Base-by-base conservation (phyloP, 2,888 invertebrate species). In the Hypomecis punctinalis region DNA sequence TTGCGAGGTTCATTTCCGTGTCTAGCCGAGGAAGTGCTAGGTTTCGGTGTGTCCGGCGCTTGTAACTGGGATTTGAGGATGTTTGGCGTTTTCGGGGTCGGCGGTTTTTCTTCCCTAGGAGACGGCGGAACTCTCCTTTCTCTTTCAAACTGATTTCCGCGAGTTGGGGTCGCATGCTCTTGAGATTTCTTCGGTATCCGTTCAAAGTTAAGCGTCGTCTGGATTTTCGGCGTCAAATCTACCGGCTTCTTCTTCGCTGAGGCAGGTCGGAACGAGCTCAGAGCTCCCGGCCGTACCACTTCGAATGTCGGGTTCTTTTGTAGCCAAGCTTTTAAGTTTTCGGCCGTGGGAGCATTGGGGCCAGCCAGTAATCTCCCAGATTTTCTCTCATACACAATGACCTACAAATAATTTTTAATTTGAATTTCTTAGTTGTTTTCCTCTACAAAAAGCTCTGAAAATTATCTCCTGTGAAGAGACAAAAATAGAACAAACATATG, bases 261-360 rank as follows among this genome's bases (percentile, higher is more conserved):
- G 57, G 85, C 87, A 1, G 90, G 91, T 76, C 84, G 91, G 51
- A 85, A 88, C 43, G 94, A 89, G 74, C 92, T 93, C 0, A 90
- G 76, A 40, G 94, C 93, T n/a, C 94, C 95, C 0, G 96, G 95
- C 67, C 95, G 94, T 5, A 98, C 95, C 0, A 98, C 97, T 93
- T 98, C 97, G 85, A 95, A 98, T 0, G 97, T 96, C 3, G 98
- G 98, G 93, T 98, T 96, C 73, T 96, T 96, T 81, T 96, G 95
- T 8, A 98, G 91, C 98, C 98, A 98, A 35, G 95, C 93, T 77
- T 96, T 96, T 42, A 98, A 92, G 80, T 96, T 96, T 33, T 95
- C 94, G 42, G 96, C 95, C 7, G 96, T 96, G 0, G 98, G 98
- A 45, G 98, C 98, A 81, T 95, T 96, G n/a, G 94, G 94, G 8